Base-by-base conservation (phyloP, 2,113 vertebrate genomes). In the Microtus richardsoni region DNA sequence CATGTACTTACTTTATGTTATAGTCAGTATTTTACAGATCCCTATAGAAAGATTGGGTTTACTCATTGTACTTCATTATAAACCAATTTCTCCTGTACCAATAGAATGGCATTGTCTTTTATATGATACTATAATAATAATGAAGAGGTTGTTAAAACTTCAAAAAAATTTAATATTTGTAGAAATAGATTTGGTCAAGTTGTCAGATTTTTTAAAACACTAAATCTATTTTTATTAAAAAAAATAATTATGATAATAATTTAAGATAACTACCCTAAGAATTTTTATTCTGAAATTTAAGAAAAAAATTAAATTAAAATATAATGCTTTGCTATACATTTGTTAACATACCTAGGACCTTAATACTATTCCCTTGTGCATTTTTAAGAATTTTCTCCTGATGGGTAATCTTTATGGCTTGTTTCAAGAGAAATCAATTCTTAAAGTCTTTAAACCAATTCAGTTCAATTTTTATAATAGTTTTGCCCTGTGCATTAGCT, bases 361-460 rank as follows among this genome's bases (percentile, higher is more conserved):
- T n/a, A 77, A 41, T 92, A 73, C 6, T 9, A 33, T 78, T 75
- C 70, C 36, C 21, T 44, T 3, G 64, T 91, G 49, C 30, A 26
- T 68, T 95, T 84, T 92, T 41, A 70, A 73, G 64, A 91, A 74
- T 95, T 83, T 79, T 71, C 7, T 41, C n/a, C 9, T 62, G 22
- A 9, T 90, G 87, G 44, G 47, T 79, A 33, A 92, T 88, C 75
- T 88, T 97, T 88, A 95, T 71, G 21, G 11, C 87, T 95, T 95
- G 9, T 93, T 92, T 96, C 58, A 94, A 89, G 77, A 93, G 44
- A 91, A 94, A 93, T 85, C 30, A 88, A 21, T 88, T 95, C 36
- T 95, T 86, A 93, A 92, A 89, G 75, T 93, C 93, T 94, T 91
- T 88, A 73, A 77, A 79, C 75, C 70, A 96, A 91, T 96, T 92